Evolutionary conservation across 2,888 invertebrate species (phyloP).

Genomic region (Drosophila kuntzei): DNA sequence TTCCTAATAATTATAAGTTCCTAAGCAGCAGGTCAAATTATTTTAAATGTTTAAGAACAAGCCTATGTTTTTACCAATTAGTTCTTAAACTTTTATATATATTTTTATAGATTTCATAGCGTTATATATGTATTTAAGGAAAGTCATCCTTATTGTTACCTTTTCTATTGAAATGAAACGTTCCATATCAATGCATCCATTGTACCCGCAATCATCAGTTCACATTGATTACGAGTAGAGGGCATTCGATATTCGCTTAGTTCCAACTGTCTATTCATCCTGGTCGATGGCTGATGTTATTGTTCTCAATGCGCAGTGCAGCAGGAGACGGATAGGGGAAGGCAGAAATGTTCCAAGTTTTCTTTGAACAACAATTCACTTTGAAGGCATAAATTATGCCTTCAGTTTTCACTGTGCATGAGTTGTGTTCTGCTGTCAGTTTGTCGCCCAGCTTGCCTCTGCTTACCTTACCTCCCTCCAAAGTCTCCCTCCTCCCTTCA

Average conservation of each 20-base stretch:
- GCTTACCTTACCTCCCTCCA: conserved; percentile 8
- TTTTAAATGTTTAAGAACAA: too few relatives aligned
- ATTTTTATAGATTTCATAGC: background rate
- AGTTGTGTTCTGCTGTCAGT: conserved; percentile 64
- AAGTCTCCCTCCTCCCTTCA: background rate
- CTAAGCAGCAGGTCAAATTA: too few relatives aligned
- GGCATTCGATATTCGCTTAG: conserved; percentile 55
- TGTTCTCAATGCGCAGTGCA: conserved; percentile 63
- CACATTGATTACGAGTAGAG: conserved; percentile 30
- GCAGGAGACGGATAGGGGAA: conserved; percentile 44
- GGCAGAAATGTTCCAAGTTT: conserved; percentile 60
- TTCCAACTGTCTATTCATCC: conserved; percentile 59
- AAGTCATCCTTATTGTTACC: background rate
- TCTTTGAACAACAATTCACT: conserved; percentile 77
- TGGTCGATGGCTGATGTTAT: conserved; percentile 51
- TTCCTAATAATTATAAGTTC: too few relatives aligned
- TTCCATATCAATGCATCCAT: conserved; percentile 1
- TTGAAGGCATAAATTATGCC: conserved; percentile 81
- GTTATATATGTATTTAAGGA: background rate
- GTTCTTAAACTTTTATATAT: background rate
- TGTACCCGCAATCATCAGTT: conserved; percentile 1
- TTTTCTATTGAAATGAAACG: background rate
- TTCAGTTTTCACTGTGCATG: conserved; percentile 76
- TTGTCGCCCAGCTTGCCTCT: conserved; percentile 50
- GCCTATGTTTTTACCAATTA: background rate